Evolutionary conservation across 2,888 invertebrate genomes (phyloP), one percentile per base, ranked within the genome.

Genomic region (Lutraria lutraria): DNA sequence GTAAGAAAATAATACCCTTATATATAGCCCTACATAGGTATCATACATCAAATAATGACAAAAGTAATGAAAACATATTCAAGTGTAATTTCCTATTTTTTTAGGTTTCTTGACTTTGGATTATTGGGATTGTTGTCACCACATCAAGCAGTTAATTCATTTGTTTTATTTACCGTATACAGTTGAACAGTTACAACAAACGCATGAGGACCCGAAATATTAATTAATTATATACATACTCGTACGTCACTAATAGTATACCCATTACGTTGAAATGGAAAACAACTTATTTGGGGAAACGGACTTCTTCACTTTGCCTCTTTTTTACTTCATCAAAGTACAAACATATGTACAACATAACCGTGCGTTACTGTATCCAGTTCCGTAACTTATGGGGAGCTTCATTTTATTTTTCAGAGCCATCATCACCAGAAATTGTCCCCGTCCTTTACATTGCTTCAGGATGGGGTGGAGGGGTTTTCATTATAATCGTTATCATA

Each of bases 401-500:
- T 3, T 56, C 72, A 15, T 76, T 76, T 76, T 31, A 3, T 34
- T 34, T 76, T 34, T 76, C 31, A 76, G 34, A 76, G 8, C 1
- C 31, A 31, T 31, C 31, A 31, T 31, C 31, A 31, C 8, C 43
- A 4, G 16, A 12, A 16, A 56, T 54, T n/a, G 54, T 72, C 4
- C 86, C 86, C 0, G 72, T 86, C 0, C 3, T 52, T 21, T 68
- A 81, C 21, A 81, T 86, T 0, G 86, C 86, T 2, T 68, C 81
- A 15, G 86, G 86, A 16, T 81, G 53, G 0, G 86, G 81, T 16
- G 86, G 86, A 52, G 81, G 81, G 13, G 21, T 68, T 25, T n/a
- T 53, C 19, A 0, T 86, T n/a, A 29, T 86, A 0, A 68, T 86
- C 43, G 81, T 86, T 15, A 63, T 86, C 13, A 60, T 81, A 29